Evolutionary conservation across 2,113 vertebrate genomes (phyloP), one percentile per base, ranked within the genome.

Genomic region (Hyperopisus bebe): DNA sequence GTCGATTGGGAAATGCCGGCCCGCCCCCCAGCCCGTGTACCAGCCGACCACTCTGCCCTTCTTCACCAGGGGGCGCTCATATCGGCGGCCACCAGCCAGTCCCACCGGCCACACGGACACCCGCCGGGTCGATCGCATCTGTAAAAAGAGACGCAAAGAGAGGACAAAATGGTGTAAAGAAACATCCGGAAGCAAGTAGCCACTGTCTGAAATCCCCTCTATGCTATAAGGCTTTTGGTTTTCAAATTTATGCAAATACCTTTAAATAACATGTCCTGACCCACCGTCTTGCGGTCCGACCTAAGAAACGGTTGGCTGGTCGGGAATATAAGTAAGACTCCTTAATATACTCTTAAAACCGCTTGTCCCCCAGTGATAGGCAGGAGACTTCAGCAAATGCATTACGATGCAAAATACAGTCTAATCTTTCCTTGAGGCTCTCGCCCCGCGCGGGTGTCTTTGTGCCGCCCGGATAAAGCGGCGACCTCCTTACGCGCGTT

Each of bases 31-130:
- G 92, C 97, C 97, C 0, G 97, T 97, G 93, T 97, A 97, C 97
- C 97, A 97, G 80, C 96, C 96, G 0, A 97, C 96, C 0, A 97
- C 97, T 31, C 94, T 96, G 91, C 97, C 97, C 0, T 96, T 95
- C 58, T 97, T 94, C 93, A 97, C 97, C 0, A 97, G 19, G 0
- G 97, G 97, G 8, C 97, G 96, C 91, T 97, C 97, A 0, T 97
- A 97, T 15, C 96, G 95, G 1, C 97, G 95, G 10, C 97, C 97
- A 0, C 96, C 96, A 0, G 96, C 96, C 66, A 97, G 94, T 0
- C 97, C 97, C 90, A 97, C 97, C 0, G 97, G 97, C 97, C 97
- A 97, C 0, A 97, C 97, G 0, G 96, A 96, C 3, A 97, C 97
- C 82, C 95, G 96, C 88, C 92, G 95, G 0, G 96, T 97, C 0